A percentile compares a stretch with the other conserved stretches of the same genome.
Evolutionary conservation across 1,140 invertebrate genomes (phyloP).

Genomic region (Cotesia vestalis): DNA sequence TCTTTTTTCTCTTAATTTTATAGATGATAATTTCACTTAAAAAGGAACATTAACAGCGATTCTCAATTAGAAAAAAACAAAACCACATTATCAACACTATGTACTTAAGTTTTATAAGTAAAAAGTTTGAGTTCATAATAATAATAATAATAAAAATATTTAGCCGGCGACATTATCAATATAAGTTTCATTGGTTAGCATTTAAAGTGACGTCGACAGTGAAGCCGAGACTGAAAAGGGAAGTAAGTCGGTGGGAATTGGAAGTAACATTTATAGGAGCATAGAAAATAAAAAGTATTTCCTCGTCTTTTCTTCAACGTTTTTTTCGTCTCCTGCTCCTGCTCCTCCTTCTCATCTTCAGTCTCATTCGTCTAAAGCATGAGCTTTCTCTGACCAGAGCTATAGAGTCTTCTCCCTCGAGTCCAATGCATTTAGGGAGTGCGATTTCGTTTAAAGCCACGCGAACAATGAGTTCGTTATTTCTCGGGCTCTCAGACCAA

Average conservation of each 20-base stretch:
- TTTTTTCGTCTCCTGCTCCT: too few species aligned
- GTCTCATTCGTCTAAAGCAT: slow-evolving; percentile 14
- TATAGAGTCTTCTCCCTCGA: slow-evolving; percentile 16
- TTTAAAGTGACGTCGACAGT: slow-evolving; percentile 4
- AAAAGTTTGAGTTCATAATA: too few species aligned
- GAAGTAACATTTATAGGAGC: not conserved
- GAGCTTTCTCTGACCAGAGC: not conserved
- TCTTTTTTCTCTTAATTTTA: too few species aligned
- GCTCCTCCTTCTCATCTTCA: not conserved
- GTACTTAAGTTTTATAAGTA: too few species aligned
- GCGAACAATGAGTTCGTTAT: slow-evolving; percentile 36
- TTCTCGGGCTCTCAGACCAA: not conserved
- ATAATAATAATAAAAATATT: too few species aligned
- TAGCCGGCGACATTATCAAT: not conserved
- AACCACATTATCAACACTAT: too few species aligned
- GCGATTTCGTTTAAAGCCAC: slow-evolving; percentile 31
- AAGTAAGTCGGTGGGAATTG: slow-evolving; percentile 5
- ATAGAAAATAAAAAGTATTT: not conserved
- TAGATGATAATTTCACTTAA: too few species aligned
- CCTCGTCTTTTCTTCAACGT: too few species aligned
- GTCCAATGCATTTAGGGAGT: slow-evolving; percentile 28
- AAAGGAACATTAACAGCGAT: too few species aligned
- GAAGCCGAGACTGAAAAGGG: not conserved
- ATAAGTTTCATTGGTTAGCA: not conserved
- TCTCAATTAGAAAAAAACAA: too few species aligned